A percentile compares a stretch with the other conserved stretches of the same genome.
phyloP scores from a whole-genome alignment of 2,113 vertebrate genomes.

The Leucoraja erinaceus region DNA sequence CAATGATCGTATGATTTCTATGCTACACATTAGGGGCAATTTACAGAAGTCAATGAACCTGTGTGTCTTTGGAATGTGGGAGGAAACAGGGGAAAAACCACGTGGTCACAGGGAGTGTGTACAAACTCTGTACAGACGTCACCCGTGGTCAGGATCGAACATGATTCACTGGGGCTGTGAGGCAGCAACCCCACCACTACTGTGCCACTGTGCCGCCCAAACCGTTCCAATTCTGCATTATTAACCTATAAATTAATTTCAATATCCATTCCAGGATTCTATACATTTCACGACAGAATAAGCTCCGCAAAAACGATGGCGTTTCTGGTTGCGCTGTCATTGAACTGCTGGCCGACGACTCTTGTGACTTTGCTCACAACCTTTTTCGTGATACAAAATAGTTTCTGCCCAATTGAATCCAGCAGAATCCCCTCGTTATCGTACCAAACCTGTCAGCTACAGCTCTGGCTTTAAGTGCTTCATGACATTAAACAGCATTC shows the following conservation, averaged over 20 bases:
- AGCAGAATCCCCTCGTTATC: conserved; percentile 12
- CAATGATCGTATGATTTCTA: too few species aligned
- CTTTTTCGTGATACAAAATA: neutral
- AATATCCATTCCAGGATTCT: neutral
- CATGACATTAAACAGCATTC: conserved; percentile 26
- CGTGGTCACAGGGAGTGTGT: too few species aligned
- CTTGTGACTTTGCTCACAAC: neutral
- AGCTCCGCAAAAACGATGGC: neutral
- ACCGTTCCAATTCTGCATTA: neutral
- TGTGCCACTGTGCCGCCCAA: too few species aligned
- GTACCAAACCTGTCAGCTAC: conserved; percentile 22
- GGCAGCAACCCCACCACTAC: too few species aligned
- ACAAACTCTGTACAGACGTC: too few species aligned
- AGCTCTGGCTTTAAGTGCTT: conserved; percentile 4
- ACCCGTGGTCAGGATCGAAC: too few species aligned
- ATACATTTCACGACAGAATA: neutral
- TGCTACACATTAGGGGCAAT: too few species aligned
- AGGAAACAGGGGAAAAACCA: too few species aligned
- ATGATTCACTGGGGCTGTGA: too few species aligned
- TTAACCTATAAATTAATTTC: neutral
- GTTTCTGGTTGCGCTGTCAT: neutral
- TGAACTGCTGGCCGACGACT: neutral
- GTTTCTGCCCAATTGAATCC: conserved; percentile 16
- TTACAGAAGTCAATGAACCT: too few species aligned
- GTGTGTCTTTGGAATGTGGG: too few species aligned